Conservation (phyloP, 2,888 invertebrate species). For the Phengaris arion region DNA sequence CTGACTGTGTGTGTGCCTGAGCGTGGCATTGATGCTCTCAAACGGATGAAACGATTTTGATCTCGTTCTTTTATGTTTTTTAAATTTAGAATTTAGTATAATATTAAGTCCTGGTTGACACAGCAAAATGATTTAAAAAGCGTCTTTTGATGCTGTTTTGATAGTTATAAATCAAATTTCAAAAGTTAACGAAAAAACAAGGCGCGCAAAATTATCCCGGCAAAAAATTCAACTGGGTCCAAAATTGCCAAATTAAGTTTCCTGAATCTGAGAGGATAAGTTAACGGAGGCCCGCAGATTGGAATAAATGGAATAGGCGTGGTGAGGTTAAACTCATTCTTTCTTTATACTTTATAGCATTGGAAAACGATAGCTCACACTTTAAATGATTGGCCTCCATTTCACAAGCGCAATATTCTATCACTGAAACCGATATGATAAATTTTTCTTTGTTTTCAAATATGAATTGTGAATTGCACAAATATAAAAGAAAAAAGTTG, state of each 20-base stretch:
- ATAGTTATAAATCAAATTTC: background rate
- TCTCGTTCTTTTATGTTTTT: too few species aligned
- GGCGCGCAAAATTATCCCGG: slow-evolving; percentile 39
- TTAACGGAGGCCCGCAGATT: slow-evolving; percentile 55
- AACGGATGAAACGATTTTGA: too few species aligned
- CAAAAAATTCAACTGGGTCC: slow-evolving; percentile 50
- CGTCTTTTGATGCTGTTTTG: background rate
- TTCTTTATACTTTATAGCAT: slow-evolving; percentile 57
- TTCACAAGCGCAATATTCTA: slow-evolving; percentile 29
- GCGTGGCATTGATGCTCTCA: too few species aligned
- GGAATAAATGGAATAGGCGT: slow-evolving; percentile 51
- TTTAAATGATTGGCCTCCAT: slow-evolving; percentile 31
- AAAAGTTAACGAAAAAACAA: slow-evolving; percentile 21
- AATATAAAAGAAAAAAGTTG: background rate
- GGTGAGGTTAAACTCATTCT: slow-evolving; percentile 45
- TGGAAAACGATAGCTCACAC: slow-evolving; percentile 50
- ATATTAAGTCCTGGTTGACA: background rate
- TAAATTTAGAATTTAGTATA: too few species aligned
- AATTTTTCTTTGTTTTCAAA: background rate
- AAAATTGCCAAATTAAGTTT: slow-evolving; percentile 54
- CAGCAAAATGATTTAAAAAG: background rate
- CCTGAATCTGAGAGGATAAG: slow-evolving; percentile 43
- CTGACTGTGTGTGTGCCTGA: too few species aligned
- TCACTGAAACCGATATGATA: slow-evolving; percentile 4
- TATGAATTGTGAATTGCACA: background rate